These are phyloP conservation scores for Phoxinus dragarum DNA, from an alignment of 2,797 vertebrate genomes.

Conservation along the genomic window DNA sequence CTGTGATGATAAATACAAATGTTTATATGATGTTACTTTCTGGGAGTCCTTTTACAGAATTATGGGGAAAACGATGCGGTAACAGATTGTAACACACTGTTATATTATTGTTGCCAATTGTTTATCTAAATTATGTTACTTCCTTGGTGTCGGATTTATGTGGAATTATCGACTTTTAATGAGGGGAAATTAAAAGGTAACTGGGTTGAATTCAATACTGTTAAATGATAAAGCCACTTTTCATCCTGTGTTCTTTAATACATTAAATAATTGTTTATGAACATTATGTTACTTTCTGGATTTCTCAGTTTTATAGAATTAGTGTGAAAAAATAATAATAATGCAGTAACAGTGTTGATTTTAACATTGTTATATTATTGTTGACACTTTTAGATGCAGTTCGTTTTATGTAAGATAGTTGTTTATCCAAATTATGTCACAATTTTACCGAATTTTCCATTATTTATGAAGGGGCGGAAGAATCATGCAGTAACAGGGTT, in stretches of 20 bases:
- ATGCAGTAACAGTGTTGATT: not conserved
- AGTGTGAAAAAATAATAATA: accelerated
- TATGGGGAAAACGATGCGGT: too few species aligned
- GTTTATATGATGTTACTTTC: too few species aligned
- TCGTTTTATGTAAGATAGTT: not conserved
- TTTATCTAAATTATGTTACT: too few species aligned
- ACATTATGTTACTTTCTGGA: not conserved
- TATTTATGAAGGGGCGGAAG: not conserved
- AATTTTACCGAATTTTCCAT: not conserved
- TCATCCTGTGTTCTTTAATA: not conserved
- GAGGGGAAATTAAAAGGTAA: not conserved
- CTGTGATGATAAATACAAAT: not conserved
- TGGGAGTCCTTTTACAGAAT: not conserved
- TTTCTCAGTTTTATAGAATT: not conserved
- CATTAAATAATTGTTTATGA: not conserved
- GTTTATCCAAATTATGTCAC: not conserved
- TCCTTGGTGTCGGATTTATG: too few species aligned
- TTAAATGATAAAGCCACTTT: not conserved
- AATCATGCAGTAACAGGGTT: not conserved
- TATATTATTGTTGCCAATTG: not conserved
- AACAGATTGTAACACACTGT: not conserved
- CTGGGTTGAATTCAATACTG: not conserved
- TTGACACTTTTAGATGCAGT: not conserved
- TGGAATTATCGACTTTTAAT: not conserved
- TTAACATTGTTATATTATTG: not conserved